Conservation (phyloP, 2,113 vertebrate species). For the Ochotona curzoniae region DNA sequence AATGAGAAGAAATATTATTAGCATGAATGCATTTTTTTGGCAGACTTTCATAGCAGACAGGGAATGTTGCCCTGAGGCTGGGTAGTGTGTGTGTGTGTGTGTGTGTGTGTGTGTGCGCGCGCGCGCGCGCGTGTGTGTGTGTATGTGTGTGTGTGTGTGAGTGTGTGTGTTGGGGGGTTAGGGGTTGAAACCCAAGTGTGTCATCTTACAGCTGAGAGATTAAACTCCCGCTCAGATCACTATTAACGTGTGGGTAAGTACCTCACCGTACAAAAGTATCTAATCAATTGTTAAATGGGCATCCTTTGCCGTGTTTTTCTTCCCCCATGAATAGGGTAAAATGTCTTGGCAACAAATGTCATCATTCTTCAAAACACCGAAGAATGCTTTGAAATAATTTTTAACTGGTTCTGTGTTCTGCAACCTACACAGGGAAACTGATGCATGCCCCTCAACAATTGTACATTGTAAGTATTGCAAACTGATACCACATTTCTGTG, state of each 20-base stretch:
- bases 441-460: neutral
- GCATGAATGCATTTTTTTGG: neutral
- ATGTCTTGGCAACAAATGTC: neutral
- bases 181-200: neutral
- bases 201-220: neutral
- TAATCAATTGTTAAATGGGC: neutral
- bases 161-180: neutral
- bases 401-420: neutral
- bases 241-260: neutral
- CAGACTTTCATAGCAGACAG: neutral
- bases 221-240: neutral
- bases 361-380: neutral
- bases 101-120: too few relatives aligned
- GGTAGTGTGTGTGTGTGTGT: too few relatives aligned
- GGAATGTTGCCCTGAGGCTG: neutral
- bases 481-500: neutral
- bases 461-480: neutral
- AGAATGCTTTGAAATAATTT: conserved; percentile 15
- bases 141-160: too few relatives aligned
- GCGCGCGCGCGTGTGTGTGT: too few relatives aligned
- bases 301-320: neutral
- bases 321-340: neutral
- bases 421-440: neutral
- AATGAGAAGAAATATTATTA: neutral
- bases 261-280: neutral